Conservation (phyloP, 2,797 vertebrate genomes). For the Dermochelys coriacea region DNA sequence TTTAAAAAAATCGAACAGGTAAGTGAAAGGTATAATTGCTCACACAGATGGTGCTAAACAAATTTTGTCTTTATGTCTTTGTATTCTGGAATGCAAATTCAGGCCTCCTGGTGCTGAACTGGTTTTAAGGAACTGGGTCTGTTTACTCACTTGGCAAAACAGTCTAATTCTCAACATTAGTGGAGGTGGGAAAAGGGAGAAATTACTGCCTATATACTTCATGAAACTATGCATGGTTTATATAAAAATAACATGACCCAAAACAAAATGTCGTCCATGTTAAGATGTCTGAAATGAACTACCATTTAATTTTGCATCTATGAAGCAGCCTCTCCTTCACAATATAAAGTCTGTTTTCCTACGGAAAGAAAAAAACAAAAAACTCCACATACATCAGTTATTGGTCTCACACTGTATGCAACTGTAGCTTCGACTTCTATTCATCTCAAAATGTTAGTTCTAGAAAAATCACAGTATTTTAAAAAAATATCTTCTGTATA, state of each 20-base stretch:
- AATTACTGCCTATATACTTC: conserved; percentile 12
- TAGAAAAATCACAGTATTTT: background rate
- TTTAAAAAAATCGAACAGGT: conserved; percentile 1
- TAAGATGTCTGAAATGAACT: conserved; percentile 15
- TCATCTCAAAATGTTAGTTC: background rate
- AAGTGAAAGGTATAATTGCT: background rate
- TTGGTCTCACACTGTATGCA: conserved; percentile 11
- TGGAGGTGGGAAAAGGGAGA: background rate
- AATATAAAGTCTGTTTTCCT: background rate
- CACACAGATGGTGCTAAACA: background rate
- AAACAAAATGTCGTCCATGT: background rate
- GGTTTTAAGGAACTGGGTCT: background rate
- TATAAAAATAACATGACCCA: conserved; percentile 1
- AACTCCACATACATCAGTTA: background rate
- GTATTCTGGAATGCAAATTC: background rate
- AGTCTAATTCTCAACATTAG: background rate
- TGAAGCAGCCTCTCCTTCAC: background rate
- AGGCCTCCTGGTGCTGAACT: background rate
- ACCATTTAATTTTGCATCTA: background rate
- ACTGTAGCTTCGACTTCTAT: background rate
- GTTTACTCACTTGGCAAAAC: background rate
- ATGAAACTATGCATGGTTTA: conserved; percentile 28
- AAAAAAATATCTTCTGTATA: background rate
- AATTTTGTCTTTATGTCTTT: background rate
- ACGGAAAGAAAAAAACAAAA: background rate